Evolutionary conservation across 2,113 vertebrate genomes (phyloP), one percentile per base, ranked within the genome.

Genomic region (Asarcornis scutulata): DNA sequence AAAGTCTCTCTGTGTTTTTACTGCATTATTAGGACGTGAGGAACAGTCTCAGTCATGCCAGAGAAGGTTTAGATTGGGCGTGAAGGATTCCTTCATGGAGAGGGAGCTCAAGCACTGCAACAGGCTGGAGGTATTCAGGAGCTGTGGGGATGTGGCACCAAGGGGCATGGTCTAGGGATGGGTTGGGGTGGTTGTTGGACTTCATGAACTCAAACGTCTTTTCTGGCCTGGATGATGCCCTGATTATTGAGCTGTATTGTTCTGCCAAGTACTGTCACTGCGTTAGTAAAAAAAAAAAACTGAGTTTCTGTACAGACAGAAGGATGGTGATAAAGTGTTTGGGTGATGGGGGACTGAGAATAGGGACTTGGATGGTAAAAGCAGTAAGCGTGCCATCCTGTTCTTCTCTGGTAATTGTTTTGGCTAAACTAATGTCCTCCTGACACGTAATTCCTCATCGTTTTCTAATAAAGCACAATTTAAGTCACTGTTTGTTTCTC

Each of bases 361-460:
- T 80, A 68, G 73, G n/a, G 73, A 62, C n/a, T 60, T 62, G 64
- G 72, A 59, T 83, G 52, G 66, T 25, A 34, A 55, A 72, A 81
- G 60, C 74, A 79, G 36, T 27, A 53, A 55, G 25, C 42, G 14
- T 27, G 21, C 92, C 77, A 88, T 64, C 8, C 26, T 7, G 18
- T 55, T 89, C 62, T 78, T 82, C 68, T 81, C 69, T 91, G 21
- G 58, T 91, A 91, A 86, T 87, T 84, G 83, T 89, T 79, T 89
- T 84, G 76, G 83, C 79, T 85, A 58, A 95, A 92, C 77, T 6
- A 0, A 3, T n/a, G 73, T 44, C 12, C 11, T 56, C 48, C 66
- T 29, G 69, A 36, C 53, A 68, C 17, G 12, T 78, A 82, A 93
- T 64, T 91, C 69, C 48, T 83, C 72, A n/a, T 56, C 12, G 1